Evolutionary conservation across 2,113 vertebrate species (phyloP), one percentile per base, ranked within the genome.

Genomic region (Edolisoma coerulescens): DNA sequence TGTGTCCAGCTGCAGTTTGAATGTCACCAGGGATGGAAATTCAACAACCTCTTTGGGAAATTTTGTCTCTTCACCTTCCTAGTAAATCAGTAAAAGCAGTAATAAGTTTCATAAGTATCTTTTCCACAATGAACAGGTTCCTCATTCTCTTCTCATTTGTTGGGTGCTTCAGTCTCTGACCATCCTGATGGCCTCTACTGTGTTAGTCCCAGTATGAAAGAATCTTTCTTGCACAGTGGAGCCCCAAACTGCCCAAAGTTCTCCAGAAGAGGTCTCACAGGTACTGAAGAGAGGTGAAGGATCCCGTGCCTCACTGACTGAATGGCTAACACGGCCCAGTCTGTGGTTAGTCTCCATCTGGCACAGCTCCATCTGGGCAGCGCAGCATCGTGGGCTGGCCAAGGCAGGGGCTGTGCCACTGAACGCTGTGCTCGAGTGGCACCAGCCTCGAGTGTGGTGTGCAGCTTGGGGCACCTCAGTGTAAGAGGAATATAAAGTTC

Each of bases 401-500:
- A 15, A 17, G 61, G 71, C 44, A 21, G 30, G 42, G 21, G 13
- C 3, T 26, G 52, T 50, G 83, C 35, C 2, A 0, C 5, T 1
- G 50, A 13, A 6, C 44, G 0, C 63, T 5, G 8, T 0, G 1
- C 27, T 22, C 2, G 1, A 37, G 45, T 3, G 27, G 14, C 53
- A 27, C 37, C 44, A 7, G 26, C 2, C 37, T 12, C 3, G 1
- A 4, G 12, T 8, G 11, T 2, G 1, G 14, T 12, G 13, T 6
- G 50, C 41, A 30, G 50, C 59, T 20, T 7, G 13, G 56, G 39
- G 17, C 1, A 1, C 32, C 47, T 15, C n/a, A 15, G 1, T 1
- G 6, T 1, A 32, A 27, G 7, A 59, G 53, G 7, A 50, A 33
- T 27, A 27, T 10, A 59, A 76, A 27, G 32, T 7, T 68, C 61